Evolutionary conservation across 2,113 vertebrate species (phyloP).

Genomic region (Odontophorus gujanensis): DNA sequence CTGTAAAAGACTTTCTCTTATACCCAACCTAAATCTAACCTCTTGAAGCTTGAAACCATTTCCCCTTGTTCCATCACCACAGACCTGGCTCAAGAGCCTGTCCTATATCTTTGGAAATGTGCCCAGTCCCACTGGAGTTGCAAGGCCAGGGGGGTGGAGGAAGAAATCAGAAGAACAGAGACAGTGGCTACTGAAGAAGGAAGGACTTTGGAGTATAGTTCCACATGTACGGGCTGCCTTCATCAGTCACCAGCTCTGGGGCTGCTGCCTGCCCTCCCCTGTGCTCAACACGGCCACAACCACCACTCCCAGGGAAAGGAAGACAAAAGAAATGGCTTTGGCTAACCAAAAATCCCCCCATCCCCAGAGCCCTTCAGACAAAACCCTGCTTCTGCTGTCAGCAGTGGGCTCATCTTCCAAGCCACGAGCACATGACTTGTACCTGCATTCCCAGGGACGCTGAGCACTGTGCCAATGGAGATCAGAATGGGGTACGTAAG

Average conservation of each 20-base stretch:
- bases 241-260: background rate
- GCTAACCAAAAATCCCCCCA: background rate
- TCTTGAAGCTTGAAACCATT: too few species aligned
- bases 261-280: background rate
- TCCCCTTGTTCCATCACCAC: too few species aligned
- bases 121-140: background rate
- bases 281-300: fast-evolving
- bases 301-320: background rate
- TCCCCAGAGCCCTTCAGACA: background rate
- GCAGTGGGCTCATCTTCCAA: fast-evolving
- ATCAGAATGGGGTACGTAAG: slow-evolving; percentile 98
- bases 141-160: fast-evolving
- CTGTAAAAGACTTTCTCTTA: too few species aligned
- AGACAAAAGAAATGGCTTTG: background rate
- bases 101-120: background rate
- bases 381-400: background rate
- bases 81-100: too few species aligned
- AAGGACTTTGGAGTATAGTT: background rate
- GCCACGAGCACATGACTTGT: background rate
- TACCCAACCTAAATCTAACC: too few species aligned
- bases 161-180: background rate
- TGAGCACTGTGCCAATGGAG: slow-evolving; percentile 97
- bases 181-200: background rate
- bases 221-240: fast-evolving
- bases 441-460: slow-evolving; percentile 98